Conservation (phyloP, 2,888 invertebrate species). For the Hydrotaea cyrtoneurina region DNA sequence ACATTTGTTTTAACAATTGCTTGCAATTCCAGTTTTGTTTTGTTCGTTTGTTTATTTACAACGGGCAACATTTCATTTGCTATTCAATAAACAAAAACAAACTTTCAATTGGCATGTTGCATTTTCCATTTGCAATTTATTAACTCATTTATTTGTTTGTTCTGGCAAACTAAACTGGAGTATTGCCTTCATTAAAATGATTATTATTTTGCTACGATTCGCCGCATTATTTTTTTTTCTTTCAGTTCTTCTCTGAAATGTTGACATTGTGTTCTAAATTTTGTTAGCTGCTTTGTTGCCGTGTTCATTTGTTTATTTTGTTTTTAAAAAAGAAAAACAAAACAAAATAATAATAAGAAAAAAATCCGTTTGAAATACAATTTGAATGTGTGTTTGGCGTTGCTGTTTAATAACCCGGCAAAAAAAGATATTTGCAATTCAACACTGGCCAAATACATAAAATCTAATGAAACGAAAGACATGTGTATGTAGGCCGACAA, state of each 20-base stretch:
- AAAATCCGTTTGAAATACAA: too few relatives aligned
- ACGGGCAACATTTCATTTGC: neutral
- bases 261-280: conserved; percentile 24
- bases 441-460: neutral
- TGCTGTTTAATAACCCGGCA: neutral
- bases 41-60: too few relatives aligned
- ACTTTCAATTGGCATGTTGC: neutral
- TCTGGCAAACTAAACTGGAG: neutral
- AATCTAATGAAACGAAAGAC: neutral
- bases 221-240: neutral
- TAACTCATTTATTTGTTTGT: neutral
- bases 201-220: neutral
- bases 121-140: neutral
- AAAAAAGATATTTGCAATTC: neutral
- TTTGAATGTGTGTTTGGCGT: neutral
- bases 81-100: neutral
- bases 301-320: conserved; percentile 3
- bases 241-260: neutral
- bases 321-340: neutral
- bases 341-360: neutral
- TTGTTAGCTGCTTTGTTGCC: conserved; percentile 11
- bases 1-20: too few relatives aligned
- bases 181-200: neutral
- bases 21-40: too few relatives aligned
- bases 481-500: too few relatives aligned